Conservation (phyloP, 1,140 invertebrate species). For the Drosophila ambigua region DNA sequence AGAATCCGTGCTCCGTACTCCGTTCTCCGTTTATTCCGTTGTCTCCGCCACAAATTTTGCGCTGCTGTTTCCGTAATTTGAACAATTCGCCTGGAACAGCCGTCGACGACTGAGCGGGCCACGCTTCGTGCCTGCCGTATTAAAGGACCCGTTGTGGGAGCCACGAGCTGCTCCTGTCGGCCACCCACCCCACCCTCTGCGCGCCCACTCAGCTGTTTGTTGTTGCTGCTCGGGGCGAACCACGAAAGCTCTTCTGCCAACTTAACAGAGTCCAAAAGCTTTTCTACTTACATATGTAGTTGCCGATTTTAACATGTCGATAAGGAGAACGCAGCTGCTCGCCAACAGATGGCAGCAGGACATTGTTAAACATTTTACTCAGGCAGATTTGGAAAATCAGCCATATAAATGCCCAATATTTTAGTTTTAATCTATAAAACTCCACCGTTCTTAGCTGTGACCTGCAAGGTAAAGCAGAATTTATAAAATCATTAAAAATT, state of each 20-base stretch:
- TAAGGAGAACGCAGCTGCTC: not conserved
- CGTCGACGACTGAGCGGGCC: conserved; percentile 70
- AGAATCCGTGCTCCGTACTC: not conserved
- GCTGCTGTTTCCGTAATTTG: conserved; percentile 20
- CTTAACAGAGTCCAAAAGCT: conserved; percentile 47
- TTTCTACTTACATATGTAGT: too few relatives aligned
- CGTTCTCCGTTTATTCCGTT: conserved; percentile 1
- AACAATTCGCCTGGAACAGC: conserved; percentile 70
- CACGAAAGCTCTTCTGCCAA: conserved; percentile 37
- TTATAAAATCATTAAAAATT: too few relatives aligned
- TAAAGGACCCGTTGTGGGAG: conserved; percentile 38
- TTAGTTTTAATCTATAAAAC: too few relatives aligned
- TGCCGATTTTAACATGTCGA: conserved; percentile 16
- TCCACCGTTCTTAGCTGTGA: too few relatives aligned
- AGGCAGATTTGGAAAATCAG: not conserved
- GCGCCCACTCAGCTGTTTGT: conserved; percentile 67
- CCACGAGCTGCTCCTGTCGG: conserved; percentile 65
- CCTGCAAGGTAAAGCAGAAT: too few relatives aligned
- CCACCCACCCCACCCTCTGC: conserved; percentile 19
- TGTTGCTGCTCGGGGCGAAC: conserved; percentile 32
- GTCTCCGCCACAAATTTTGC: conserved; percentile 8
- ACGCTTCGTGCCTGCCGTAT: conserved; percentile 49
- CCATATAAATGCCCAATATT: not conserved
- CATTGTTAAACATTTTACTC: not conserved
- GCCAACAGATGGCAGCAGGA: conserved; percentile 50